Conservation (phyloP, 1,140 invertebrate species). For the Drosophila oshimai region DNA sequence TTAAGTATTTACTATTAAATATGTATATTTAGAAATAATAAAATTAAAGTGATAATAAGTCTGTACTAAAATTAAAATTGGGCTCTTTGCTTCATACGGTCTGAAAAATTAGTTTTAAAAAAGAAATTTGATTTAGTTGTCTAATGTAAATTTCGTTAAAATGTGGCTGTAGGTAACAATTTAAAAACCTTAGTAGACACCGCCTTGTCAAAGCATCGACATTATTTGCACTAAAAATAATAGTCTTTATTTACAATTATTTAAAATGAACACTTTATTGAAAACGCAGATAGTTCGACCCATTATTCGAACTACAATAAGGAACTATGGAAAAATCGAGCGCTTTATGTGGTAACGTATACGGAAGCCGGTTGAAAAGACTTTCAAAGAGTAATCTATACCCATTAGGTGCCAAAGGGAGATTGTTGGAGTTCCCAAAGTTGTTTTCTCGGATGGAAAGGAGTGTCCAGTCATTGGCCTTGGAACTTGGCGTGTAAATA, state of each 20-base stretch:
- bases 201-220: not conserved
- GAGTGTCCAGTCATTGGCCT: conserved; percentile 53
- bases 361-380: accelerated
- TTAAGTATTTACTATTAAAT: no score
- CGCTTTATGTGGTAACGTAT: conserved; percentile 39
- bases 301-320: not conserved
- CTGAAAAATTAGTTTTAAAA: not conserved
- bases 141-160: not conserved
- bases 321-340: conserved; percentile 4
- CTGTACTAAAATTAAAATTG: no score
- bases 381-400: not conserved
- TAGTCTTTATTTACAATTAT: not conserved
- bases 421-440: conserved; percentile 15
- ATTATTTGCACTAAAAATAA: not conserved
- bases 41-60: not conserved
- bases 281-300: not conserved
- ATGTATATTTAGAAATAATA: not conserved
- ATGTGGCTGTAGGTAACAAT: conserved; percentile 6
- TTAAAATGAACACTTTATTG: not conserved
- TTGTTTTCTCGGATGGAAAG: conserved; percentile 6
- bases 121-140: not conserved
- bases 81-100: no score
- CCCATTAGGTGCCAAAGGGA: conserved; percentile 15
- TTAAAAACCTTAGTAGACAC: not conserved
- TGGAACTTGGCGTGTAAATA: conserved; percentile 51